Evolutionary conservation across 2,888 invertebrate species (phyloP).

Genomic region (Physocephala rufipes): DNA sequence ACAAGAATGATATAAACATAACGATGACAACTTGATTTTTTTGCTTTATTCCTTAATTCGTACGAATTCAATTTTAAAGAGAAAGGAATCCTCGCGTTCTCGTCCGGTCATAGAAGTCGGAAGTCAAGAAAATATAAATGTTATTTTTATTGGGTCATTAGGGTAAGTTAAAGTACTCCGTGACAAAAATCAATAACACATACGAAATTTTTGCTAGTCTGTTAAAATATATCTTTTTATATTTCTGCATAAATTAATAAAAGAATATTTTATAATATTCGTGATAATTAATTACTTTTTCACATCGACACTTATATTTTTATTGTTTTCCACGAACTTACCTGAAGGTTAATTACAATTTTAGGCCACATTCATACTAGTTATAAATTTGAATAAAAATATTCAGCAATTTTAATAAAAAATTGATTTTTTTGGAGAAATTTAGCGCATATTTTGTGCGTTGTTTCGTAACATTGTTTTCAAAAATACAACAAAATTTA

Average conservation of each 20-base stretch:
- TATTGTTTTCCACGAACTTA: constrained; percentile 65
- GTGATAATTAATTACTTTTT: too few species aligned
- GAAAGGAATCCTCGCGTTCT: not conserved
- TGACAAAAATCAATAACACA: constrained; percentile 57
- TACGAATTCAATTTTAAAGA: constrained; percentile 34
- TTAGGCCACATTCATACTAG: constrained; percentile 91
- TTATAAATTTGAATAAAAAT: constrained; percentile 39
- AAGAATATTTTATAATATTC: too few species aligned
- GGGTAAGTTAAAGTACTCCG: constrained; percentile 29
- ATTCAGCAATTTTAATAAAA: too few species aligned
- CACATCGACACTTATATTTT: too few species aligned
- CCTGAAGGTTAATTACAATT: constrained; percentile 81
- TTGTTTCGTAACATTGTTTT: too few species aligned
- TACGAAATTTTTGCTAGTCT: too few species aligned
- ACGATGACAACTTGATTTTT: constrained; percentile 23
- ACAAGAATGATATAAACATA: not conserved
- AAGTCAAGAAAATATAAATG: constrained; percentile 35
- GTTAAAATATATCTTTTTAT: too few species aligned
- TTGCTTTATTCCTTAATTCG: constrained; percentile 43
- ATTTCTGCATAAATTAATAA: too few species aligned
- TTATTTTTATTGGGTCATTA: constrained; percentile 47
- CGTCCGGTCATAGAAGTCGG: constrained; percentile 15
- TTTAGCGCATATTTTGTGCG: too few species aligned
- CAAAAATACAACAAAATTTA: too few species aligned
- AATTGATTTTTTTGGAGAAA: too few species aligned